Base-by-base conservation (phyloP, 2,888 invertebrate species). In the Epiblema foenella region DNA sequence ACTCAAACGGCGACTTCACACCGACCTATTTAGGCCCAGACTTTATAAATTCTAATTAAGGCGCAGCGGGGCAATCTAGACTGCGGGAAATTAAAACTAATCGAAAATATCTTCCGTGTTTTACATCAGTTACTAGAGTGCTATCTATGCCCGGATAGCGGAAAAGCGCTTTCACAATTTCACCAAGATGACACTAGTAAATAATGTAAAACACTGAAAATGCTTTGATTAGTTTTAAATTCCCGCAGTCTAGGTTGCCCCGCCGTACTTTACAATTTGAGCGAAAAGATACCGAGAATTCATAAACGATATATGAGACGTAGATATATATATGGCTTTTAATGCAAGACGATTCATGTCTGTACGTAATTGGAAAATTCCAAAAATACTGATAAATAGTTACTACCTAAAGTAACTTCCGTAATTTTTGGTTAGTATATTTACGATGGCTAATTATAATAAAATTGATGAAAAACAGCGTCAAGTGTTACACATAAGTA, bases 381-480 rank as follows among this genome's bases (percentile, higher is more conserved):
- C 33, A 33, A 0, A 33, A 33, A 33, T 33, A 29, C 5, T 7
- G 9, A 33, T 33, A 7, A 7, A 33, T 24, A 5, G 33, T 46
- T n/a, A 15, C 46, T 42, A 42, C 15, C 15, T 42, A 46, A 46
- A 56, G 29, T 56, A 24, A n/a, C 42, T 51, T 9, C n/a, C 15
- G n/a, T 71, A 64, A 69, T 66, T 73, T 69, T 59, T 57, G 69
- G 71, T 69, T 58, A 73, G 73, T 76, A 79, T 78, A 72, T 78
- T 85, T 83, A 85, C 79, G 81, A 85, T 74, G 78, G 75, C 75
- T 79, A 59, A 77, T 69, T 76, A 78, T 73, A 78, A 83, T 89
- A 86, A 89, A 87, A 82, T 78, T 79, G 76, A 86, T 86, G 81
- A 88, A 85, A 86, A 85, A 87, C 85, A 81, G 81, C 83, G 81